phyloP scores from a whole-genome alignment of 2,113 vertebrate species.

The Periophthalmus modestus region DNA sequence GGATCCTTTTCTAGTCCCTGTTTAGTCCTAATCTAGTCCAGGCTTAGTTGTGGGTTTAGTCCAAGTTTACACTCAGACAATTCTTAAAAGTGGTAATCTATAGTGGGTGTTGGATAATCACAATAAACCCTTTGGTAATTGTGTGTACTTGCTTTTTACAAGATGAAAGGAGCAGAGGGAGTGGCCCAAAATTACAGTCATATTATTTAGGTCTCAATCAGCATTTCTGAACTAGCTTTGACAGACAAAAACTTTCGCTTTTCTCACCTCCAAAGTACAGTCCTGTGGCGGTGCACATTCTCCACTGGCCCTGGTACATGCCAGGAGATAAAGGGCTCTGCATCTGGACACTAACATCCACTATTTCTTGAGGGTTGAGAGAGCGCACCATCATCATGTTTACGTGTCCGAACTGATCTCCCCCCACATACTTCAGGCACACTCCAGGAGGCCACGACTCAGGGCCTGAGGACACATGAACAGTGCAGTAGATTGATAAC shows the following conservation, averaged over 20 bases:
- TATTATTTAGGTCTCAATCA: not conserved
- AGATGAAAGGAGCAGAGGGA: not conserved
- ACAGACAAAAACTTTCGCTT: not conserved
- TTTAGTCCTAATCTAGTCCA: too few relatives aligned
- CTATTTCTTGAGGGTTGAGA: conserved; percentile 92
- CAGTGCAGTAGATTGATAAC: not conserved
- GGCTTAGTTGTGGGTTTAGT: too few relatives aligned
- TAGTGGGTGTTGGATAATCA: not conserved
- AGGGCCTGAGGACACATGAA: conserved; percentile 78
- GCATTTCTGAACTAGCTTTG: not conserved
- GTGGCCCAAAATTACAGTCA: not conserved
- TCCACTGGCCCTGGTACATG: conserved; percentile 99
- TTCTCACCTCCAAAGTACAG: conserved; percentile 93
- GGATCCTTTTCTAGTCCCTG: too few relatives aligned
- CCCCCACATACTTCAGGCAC: conserved; percentile 95
- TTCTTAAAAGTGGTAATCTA: not conserved
- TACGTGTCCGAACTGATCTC: conserved; percentile 97
- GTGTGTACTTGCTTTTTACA: not conserved
- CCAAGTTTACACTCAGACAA: too few relatives aligned
- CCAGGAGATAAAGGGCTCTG: conserved; percentile 92
- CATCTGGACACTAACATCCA: conserved; percentile 98
- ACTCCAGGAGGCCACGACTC: conserved; percentile 98
- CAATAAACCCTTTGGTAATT: not conserved
- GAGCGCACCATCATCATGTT: conserved; percentile 97
- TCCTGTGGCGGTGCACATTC: conserved; percentile 97